Conservation (phyloP, 2,888 invertebrate species). For the Conistra vaccinii region DNA sequence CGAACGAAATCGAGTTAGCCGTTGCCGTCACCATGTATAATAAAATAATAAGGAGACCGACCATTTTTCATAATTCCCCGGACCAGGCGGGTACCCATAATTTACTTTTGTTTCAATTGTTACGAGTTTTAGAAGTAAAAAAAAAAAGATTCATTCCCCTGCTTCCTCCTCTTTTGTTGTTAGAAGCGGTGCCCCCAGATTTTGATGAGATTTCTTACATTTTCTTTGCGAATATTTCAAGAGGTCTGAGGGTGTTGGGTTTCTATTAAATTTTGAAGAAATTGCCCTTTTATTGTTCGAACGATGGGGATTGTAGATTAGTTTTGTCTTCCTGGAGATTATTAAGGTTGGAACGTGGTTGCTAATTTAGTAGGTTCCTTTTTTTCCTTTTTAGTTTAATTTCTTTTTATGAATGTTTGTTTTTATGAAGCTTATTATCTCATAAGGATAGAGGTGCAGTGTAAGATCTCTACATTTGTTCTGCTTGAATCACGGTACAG, state of each 20-base stretch:
- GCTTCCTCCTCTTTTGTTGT: constrained; percentile 76
- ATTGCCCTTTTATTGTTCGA: constrained; percentile 62
- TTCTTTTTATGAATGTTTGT: constrained; percentile 48
- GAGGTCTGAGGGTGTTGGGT: constrained; percentile 48
- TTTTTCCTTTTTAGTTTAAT: constrained; percentile 44
- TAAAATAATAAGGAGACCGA: constrained; percentile 70
- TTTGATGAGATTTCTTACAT: constrained; percentile 75
- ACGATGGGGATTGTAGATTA: constrained; percentile 63
- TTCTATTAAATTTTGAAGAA: constrained; percentile 64
- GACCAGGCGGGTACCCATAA: constrained; percentile 77
- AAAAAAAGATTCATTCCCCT: constrained; percentile 82
- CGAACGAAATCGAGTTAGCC: constrained; percentile 66
- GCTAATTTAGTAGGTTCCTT: constrained; percentile 52
- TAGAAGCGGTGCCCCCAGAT: constrained; percentile 66
- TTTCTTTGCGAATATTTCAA: constrained; percentile 63
- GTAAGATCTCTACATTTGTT: neutral
- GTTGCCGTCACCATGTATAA: constrained; percentile 63
- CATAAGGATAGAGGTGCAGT: neutral
- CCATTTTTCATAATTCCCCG: constrained; percentile 85
- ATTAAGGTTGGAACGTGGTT: constrained; percentile 60
- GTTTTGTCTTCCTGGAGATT: constrained; percentile 65
- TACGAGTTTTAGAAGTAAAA: constrained; percentile 78
- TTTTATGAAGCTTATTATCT: constrained; percentile 39
- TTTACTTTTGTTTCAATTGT: constrained; percentile 90
- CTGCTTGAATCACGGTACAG: neutral